phyloP scores from a whole-genome alignment of 1,140 invertebrate genomes.

The Whitmania pigra region DNA sequence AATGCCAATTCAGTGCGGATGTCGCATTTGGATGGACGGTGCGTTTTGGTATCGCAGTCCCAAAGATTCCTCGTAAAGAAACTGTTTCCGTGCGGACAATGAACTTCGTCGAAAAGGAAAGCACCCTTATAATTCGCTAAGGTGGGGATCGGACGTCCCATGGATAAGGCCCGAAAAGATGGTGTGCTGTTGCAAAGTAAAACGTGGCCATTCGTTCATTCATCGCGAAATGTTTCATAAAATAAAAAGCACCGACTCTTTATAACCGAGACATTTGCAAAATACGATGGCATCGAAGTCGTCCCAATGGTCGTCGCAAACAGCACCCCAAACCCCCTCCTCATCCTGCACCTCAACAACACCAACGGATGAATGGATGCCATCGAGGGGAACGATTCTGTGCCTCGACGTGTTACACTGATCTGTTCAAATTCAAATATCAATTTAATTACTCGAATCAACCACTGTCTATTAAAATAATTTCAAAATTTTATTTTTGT shows the following conservation, averaged over 20 bases:
- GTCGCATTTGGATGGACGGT: too few relatives aligned
- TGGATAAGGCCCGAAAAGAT: slow-evolving; percentile 8
- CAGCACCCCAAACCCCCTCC: slow-evolving; percentile 7
- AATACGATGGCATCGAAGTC: slow-evolving; percentile 14
- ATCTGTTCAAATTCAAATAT: background rate
- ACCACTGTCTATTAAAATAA: too few relatives aligned
- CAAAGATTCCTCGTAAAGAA: background rate
- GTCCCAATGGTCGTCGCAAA: slow-evolving; percentile 18
- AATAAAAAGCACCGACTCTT: background rate
- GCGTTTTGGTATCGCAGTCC: background rate
- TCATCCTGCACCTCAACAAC: slow-evolving; percentile 13
- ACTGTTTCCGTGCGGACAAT: background rate
- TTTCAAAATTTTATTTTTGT: too few relatives aligned
- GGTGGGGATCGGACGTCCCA: too few relatives aligned
- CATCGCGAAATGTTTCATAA: background rate
- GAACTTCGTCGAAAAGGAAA: slow-evolving; percentile 4
- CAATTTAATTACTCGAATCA: too few relatives aligned
- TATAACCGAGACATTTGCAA: slow-evolving; percentile 13
- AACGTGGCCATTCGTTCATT: background rate
- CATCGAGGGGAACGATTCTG: slow-evolving; percentile 10
- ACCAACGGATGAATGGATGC: slow-evolving; percentile 5
- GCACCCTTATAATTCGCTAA: background rate
- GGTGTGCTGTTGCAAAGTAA: background rate
- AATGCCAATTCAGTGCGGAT: too few relatives aligned
- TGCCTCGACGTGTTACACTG: background rate